A percentile compares a stretch with the other conserved stretches of the same genome.
These are phyloP conservation scores for Styela plicata DNA, from an alignment of 23 tunicate genomes.

Conservation along the genomic window DNA sequence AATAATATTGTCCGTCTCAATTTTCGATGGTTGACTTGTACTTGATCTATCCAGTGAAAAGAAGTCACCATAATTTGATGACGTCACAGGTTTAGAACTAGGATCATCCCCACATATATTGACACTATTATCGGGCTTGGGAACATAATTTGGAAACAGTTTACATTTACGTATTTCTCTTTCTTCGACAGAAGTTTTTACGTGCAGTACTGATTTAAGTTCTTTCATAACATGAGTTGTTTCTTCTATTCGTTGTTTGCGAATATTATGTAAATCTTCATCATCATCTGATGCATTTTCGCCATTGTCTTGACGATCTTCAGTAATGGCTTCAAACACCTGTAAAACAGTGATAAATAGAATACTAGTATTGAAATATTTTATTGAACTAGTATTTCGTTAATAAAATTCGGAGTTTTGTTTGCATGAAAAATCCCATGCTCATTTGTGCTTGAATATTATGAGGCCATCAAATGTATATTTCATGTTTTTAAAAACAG, in stretches of 20 bases:
- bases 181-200: slow-evolving; percentile 54
- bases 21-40: too few relatives aligned
- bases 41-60: background rate
- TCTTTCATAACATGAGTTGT: slow-evolving; percentile 63
- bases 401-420: too few relatives aligned
- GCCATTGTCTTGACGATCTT: background rate
- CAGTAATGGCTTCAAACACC: slow-evolving; percentile 20
- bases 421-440: too few relatives aligned
- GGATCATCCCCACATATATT: background rate
- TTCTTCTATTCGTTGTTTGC: slow-evolving; percentile 26
- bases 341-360: too few relatives aligned
- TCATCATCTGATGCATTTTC: background rate
- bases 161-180: slow-evolving; percentile 73
- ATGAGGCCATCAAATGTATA: too few relatives aligned
- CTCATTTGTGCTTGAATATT: too few relatives aligned
- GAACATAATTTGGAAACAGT: slow-evolving; percentile 62
- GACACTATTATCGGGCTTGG: slow-evolving; percentile 1
- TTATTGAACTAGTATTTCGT: background rate
- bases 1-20: background rate
- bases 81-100: background rate
- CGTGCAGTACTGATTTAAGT: slow-evolving; percentile 70
- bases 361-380: too few relatives aligned
- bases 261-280: background rate
- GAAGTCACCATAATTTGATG: background rate
- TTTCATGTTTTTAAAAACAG: too few relatives aligned